Base-by-base conservation (phyloP, 2,888 invertebrate species). In the Biston stratarius region DNA sequence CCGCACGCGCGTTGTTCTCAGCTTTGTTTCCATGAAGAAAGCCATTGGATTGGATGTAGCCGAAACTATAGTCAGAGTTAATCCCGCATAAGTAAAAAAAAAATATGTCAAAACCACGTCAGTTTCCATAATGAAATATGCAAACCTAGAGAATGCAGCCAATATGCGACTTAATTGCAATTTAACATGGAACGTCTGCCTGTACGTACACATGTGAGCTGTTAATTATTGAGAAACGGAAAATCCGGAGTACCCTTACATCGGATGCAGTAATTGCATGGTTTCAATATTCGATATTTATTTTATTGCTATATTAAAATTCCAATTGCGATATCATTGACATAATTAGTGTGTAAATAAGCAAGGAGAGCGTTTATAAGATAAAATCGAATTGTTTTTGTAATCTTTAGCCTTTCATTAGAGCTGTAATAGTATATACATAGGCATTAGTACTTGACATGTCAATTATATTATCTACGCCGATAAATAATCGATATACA, bases 261-360 rank as follows among this genome's bases (percentile, higher is more conserved):
- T 69, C 67, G 60, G 44, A 64, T 8, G 36, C 69, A 57, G 70
- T 70, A 69, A 72, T 70, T 73, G 63, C 63, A 62, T 59, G 48
- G 61, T 49, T 65, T 48, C 51, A 64, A 48, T 56, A 67, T 65
- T 62, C 55, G 58, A 67, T 60, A 66, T 60, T 60, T 52, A 47
- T 52, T 64, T 42, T 64, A 55, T 67, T 62, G 51, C 45, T 64
- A 61, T 36, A n/a, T 45, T 61, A 45, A 53, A 61, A 64, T 51
- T 58, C 60, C 15, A 53, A 69, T 67, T 65, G 62, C 59, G 47
- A 60, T 55, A 60, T 64, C 58, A 64, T 62, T 44, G 56, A 65
- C 59, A 49, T 38, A 38, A 57, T 57, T 57, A 57, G 62, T 47
- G 36, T 11, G 42, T 9, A 47, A 55, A 40, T 9, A 38, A 47